phyloP scores from a whole-genome alignment of 2,888 invertebrate genomes.

The Lithophane socia region DNA sequence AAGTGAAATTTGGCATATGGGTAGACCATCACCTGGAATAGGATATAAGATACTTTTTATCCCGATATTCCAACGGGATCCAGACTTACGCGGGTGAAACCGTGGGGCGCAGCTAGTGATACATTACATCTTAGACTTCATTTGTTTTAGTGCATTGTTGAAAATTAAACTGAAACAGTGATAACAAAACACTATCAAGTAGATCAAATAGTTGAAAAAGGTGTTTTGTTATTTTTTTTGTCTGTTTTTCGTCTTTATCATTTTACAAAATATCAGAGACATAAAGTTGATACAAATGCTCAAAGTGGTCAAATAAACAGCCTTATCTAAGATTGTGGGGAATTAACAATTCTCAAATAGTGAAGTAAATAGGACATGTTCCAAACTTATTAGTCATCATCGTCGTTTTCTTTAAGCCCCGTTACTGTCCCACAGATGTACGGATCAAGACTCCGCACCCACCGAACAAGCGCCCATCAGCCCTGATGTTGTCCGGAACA shows the following conservation, averaged over 20 bases:
- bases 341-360: not conserved
- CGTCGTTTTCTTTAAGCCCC: not conserved
- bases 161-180: not conserved
- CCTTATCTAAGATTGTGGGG: not conserved
- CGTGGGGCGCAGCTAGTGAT: no score
- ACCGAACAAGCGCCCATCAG: slow-evolving; percentile 65
- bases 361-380: no score
- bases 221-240: not conserved
- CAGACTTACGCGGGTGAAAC: no score
- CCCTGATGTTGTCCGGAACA: slow-evolving; percentile 82
- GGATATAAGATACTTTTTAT: no score
- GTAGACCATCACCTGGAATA: no score
- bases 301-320: not conserved
- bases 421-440: slow-evolving; percentile 75
- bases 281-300: not conserved
- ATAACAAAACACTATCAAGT: not conserved
- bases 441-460: slow-evolving; percentile 47
- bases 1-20: no score
- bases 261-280: not conserved
- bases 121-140: no score
- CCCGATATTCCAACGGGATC: no score
- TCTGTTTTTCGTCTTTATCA: not conserved
- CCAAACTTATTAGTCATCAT: not conserved
- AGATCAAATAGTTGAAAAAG: not conserved
- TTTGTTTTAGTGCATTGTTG: not conserved